Evolutionary conservation across 2,113 vertebrate genomes (phyloP).

Genomic region (Etia nguti): DNA sequence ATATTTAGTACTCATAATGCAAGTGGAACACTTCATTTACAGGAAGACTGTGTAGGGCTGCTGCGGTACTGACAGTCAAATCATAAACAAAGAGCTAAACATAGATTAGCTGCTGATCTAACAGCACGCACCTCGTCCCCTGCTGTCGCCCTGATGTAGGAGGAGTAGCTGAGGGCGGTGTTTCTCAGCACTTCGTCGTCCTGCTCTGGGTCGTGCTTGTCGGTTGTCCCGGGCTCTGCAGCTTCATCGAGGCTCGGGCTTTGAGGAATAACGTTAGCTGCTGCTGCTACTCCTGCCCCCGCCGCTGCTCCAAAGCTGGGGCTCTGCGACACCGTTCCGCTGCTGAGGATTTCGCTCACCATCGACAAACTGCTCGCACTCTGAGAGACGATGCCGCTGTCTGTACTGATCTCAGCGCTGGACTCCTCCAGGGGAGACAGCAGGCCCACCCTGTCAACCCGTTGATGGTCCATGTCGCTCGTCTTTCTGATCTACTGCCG

Average conservation of each 20-base stretch:
- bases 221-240: constrained; percentile 1
- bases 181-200: constrained; percentile 68
- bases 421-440: constrained; percentile 74
- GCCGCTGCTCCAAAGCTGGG: constrained; percentile 70
- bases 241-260: constrained; percentile 67
- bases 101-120: neutral
- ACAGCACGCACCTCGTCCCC: constrained; percentile 69
- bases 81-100: neutral
- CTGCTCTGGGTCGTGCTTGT: constrained; percentile 35
- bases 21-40: neutral
- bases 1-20: neutral
- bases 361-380: constrained; percentile 87
- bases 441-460: constrained; percentile 55
- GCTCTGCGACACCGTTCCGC: constrained; percentile 72
- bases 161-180: constrained; percentile 65
- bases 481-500: neutral
- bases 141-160: constrained; percentile 69
- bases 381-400: constrained; percentile 90
- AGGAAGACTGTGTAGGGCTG: neutral
- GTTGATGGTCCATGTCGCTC: constrained; percentile 53
- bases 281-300: constrained; percentile 51
- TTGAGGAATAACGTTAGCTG: constrained; percentile 37
- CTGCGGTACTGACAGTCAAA: neutral
- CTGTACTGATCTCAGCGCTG: constrained; percentile 73
- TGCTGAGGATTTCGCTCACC: constrained; percentile 75